Base-by-base conservation (phyloP, 2,888 invertebrate genomes). In the Cosmopolites sordidus region DNA sequence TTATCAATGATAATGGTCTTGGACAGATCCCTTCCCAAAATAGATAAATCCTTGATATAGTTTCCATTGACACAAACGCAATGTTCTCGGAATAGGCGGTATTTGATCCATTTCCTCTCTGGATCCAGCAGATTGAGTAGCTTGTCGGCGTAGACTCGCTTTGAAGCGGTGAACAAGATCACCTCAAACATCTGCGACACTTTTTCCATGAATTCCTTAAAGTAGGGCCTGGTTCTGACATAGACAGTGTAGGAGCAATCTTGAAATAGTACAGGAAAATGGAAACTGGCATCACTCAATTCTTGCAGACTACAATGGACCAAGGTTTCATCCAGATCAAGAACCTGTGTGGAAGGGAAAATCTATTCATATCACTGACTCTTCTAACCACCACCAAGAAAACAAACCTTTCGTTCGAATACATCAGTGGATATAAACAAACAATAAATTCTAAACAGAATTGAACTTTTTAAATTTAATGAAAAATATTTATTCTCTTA, bases 1-100 rank as follows among this genome's bases (percentile, higher is more conserved):
- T 92, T 92, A 75, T 92, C 91, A 60, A 92, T 83, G 61, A 92
- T 92, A 62, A 92, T 84, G 30, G 90, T 90, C 74, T 87, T 89
- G 16, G 92, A 85, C 60, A 96, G 78, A 75, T 97, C 96, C 41
- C 96, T 79, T 11, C 95, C 95, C 43, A 97, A 79, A 62, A 96
- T 95, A 8, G 89, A 88, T 50, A 97, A 79, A 75, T 97, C 96
- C 72, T 97, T 96, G 58, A 97, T 92, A 73, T 96, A 97, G 77
- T 95, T 95, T 1, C 95, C 95, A 75, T 93, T 92, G 27, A 96
- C 91, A 63, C 92, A 89, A 0, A 95, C 87, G 69, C 96, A 97
- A 69, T 97, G 96, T 69, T 97, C 96, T 54, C 96, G 84, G 77
- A 95, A 97, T 59, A 97, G 76, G 49, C 96, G 85, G 72, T 89